Evolutionary conservation across 2,113 vertebrate genomes (phyloP).

Genomic region (Corvus hawaiiensis): DNA sequence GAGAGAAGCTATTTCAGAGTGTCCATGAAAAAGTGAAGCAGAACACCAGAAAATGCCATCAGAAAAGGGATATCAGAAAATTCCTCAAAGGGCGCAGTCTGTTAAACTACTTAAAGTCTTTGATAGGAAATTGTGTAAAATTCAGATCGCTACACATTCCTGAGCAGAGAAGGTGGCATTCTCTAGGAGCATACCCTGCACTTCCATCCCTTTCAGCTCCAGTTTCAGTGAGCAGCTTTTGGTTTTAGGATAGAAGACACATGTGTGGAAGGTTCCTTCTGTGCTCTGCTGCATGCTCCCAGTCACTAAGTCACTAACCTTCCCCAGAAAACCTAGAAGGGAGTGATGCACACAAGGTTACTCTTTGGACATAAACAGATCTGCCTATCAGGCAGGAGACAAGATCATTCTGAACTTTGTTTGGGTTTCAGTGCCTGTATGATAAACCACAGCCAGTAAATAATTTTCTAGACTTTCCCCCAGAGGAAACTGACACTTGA

Average conservation of each 20-base stretch:
- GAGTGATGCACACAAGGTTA: background rate
- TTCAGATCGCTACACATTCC: background rate
- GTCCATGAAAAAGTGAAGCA: background rate
- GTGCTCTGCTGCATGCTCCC: background rate
- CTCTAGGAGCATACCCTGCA: background rate
- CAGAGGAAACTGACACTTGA: background rate
- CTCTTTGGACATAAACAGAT: background rate
- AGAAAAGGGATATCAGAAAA: background rate
- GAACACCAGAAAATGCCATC: background rate
- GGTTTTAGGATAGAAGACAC: background rate
- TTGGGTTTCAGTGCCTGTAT: background rate
- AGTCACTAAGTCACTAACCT: background rate
- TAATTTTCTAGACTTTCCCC: background rate
- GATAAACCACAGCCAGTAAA: background rate
- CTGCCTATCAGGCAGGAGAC: background rate
- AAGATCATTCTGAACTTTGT: background rate
- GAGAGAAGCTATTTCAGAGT: background rate
- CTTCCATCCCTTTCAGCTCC: background rate
- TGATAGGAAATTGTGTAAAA: background rate
- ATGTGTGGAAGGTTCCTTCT: background rate
- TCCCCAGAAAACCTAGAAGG: background rate
- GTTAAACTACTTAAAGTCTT: background rate
- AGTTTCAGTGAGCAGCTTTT: background rate
- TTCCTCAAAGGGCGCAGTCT: background rate
- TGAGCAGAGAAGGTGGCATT: background rate